Evolutionary conservation across 2,113 vertebrate species (phyloP).

Genomic region (Hemibagrus wyckioides): DNA sequence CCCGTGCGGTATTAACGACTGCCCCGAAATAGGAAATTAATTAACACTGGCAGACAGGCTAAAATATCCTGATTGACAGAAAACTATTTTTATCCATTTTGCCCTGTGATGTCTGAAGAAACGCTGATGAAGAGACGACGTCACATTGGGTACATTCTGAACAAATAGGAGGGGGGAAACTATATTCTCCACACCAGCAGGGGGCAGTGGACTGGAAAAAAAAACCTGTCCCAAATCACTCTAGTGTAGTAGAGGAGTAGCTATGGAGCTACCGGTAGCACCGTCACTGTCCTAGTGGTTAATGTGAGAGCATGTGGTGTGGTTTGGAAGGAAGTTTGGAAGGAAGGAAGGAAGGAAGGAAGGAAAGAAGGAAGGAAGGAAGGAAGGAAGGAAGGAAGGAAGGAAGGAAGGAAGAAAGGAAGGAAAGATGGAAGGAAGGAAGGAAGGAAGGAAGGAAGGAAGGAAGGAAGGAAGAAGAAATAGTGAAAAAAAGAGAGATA

Average conservation of each 20-base stretch:
- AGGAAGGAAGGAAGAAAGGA: neutral
- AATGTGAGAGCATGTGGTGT: neutral
- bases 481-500: neutral
- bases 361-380: neutral
- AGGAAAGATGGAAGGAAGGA: neutral
- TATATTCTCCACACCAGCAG: too few relatives aligned
- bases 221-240: neutral
- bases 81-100: conserved; percentile 42
- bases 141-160: neutral
- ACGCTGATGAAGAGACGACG: neutral
- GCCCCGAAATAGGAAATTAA: conserved; percentile 49
- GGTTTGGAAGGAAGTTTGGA: too few relatives aligned
- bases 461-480: neutral
- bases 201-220: neutral
- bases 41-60: conserved; percentile 40
- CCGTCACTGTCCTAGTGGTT: too few relatives aligned
- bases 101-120: neutral
- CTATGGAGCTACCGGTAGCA: too few relatives aligned
- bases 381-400: neutral
- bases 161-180: neutral
- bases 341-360: neutral
- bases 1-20: conserved; percentile 38
- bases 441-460: neutral
- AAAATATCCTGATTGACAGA: conserved; percentile 49
- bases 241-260: neutral